These are phyloP conservation scores for Gallinago undulata DNA, from an alignment of 2,113 vertebrate species.

Conservation along the genomic window DNA sequence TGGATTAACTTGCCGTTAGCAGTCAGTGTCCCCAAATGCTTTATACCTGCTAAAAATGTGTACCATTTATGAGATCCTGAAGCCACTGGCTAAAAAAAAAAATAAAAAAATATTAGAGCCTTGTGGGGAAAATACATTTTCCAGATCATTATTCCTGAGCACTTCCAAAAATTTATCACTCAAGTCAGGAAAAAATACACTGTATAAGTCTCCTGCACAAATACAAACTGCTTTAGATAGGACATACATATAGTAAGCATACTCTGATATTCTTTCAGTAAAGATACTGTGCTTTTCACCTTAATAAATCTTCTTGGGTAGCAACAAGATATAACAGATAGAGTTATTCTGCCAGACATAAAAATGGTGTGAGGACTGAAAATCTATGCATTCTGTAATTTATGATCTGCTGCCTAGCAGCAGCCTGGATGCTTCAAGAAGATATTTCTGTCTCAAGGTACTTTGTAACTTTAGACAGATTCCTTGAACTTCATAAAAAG, in stretches of 20 bases:
- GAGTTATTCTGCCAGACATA: conserved; percentile 49
- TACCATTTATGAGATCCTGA: not conserved
- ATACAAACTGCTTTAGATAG: conserved; percentile 45
- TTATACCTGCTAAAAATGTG: not conserved
- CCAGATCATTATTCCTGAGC: conserved; percentile 46
- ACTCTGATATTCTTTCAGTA: conserved; percentile 25
- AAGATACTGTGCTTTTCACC: conserved; percentile 12
- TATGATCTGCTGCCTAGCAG: conserved; percentile 22
- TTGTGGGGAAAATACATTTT: conserved; percentile 35
- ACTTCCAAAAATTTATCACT: conserved; percentile 51
- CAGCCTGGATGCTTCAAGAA: conserved; percentile 28
- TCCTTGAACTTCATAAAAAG: not conserved
- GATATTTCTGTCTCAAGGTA: not conserved
- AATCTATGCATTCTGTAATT: conserved; percentile 61
- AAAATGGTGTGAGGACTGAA: conserved; percentile 56
- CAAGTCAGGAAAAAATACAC: conserved; percentile 36
- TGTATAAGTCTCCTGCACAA: conserved; percentile 8
- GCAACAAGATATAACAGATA: conserved; percentile 48
- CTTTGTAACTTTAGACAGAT: not conserved
- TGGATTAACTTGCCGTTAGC: not conserved
- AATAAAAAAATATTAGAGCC: not conserved
- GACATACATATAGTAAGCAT: not conserved
- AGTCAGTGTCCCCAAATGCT: not conserved
- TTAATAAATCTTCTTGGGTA: conserved; percentile 62
- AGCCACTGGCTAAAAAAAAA: not conserved